Evolutionary conservation across 2,113 vertebrate genomes (phyloP), one percentile per base, ranked within the genome.

Genomic region (Noctilio leporinus): DNA sequence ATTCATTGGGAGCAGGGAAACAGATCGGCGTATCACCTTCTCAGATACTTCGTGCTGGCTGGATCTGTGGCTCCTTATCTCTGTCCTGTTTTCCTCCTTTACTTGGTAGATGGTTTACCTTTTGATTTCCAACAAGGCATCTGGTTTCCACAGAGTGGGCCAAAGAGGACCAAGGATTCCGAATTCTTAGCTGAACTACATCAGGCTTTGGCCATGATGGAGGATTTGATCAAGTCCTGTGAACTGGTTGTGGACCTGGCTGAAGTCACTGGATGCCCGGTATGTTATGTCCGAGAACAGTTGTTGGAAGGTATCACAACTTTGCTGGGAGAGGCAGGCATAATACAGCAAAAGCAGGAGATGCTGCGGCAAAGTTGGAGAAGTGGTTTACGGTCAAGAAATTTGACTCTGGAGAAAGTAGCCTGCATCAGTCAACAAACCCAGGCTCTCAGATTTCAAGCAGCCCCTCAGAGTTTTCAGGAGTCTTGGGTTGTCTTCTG

Each of bases 171-270:
- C 59, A n/a, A 88, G 40, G 59, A 82, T 35, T 76, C 86, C 4
- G 7, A 53, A 2, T 75, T 76, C 77, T 82, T 64, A 76, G 77
- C 72, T 0, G 53, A 95, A 51, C 72, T 95, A 10, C 89, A 62
- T 0, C 92, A 96, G 53, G 97, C 96, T 62, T 64, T 96, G 77
- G 65, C 55, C 19, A 24, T 95, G 92, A 6, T 97, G 20, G 95
- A 95, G 40, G 93, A 93, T 80, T 47, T 96, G 86, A 96, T 96
- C 89, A 77, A 67, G 82, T 96, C 97, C 35, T 97, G 97, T 77
- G 96, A 96, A 35, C 38, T 97, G 95, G 89, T 92, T 0, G 53
- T 93, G 77, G 96, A 90, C 51, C 85, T 96, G 17, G 95, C 96
- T 45, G 95, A 89, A 3, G 91, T 97, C 38, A 94, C 89, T 75